Percentiles rank a stretch among this genome's conserved stretches.
These are phyloP conservation scores for Phaedon cochleariae DNA, from an alignment of 2,888 invertebrate species.

Conservation along the genomic window DNA sequence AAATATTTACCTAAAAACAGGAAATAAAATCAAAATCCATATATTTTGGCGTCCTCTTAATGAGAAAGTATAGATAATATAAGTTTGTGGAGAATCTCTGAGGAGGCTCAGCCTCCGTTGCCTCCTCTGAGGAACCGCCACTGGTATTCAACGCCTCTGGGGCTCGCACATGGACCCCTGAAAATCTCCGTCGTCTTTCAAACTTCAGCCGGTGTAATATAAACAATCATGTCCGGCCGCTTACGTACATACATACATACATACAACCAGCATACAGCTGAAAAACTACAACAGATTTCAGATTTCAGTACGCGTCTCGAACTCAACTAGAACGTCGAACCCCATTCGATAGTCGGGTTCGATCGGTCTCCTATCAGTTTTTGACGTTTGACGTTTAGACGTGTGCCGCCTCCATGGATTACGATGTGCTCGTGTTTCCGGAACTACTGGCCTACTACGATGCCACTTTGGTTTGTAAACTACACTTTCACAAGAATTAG, in stretches of 20 bases:
- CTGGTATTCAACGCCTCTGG: too few species aligned
- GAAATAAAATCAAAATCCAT: too few species aligned
- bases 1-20: too few species aligned
- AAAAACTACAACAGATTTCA: conserved; percentile 53
- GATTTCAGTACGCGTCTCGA: conserved; percentile 54
- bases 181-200: too few species aligned
- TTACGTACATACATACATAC: too few species aligned
- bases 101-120: too few species aligned
- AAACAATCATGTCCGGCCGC: conserved; percentile 59
- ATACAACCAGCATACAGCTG: too few species aligned
- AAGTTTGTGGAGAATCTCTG: too few species aligned
- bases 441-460: conserved; percentile 72
- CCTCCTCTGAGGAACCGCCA: too few species aligned
- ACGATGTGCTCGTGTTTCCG: conserved; percentile 72
- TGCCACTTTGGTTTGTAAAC: conserved; percentile 55
- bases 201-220: conserved; percentile 52
- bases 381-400: conserved; percentile 18
- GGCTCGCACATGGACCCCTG: too few species aligned
- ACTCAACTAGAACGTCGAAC: conserved; percentile 26
- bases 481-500: not conserved
- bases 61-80: too few species aligned
- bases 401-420: conserved; percentile 64
- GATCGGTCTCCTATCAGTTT: conserved; percentile 23
- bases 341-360: conserved; percentile 17
- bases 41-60: too few species aligned